Percentiles rank a stretch among this genome's conserved stretches.
Conservation (phyloP, 1,140 invertebrate species). For the Heliconius nattereri region DNA sequence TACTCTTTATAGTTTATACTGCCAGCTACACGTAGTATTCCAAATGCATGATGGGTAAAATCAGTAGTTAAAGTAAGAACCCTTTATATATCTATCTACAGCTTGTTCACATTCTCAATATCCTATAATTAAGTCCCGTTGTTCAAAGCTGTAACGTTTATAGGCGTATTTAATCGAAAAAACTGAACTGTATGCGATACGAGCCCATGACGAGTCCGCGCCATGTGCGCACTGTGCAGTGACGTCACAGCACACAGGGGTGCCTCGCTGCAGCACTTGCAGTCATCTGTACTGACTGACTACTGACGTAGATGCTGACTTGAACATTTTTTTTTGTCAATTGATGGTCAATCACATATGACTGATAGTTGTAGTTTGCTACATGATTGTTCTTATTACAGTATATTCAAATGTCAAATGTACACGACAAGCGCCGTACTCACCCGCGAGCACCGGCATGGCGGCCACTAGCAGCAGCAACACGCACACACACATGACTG, state of each 20-base stretch:
- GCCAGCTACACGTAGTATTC: no score
- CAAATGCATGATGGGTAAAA: no score
- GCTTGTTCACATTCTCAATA: neutral
- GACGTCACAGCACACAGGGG: constrained; percentile 17
- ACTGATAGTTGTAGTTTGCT: no score
- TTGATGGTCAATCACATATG: neutral
- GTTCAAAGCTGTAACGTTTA: neutral
- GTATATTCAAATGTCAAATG: no score
- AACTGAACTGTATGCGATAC: neutral
- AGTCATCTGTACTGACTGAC: neutral
- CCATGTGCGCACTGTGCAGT: constrained; percentile 25
- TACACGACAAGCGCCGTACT: neutral
- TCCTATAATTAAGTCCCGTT: neutral
- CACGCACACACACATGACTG: constrained; percentile 4
- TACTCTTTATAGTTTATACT: no score
- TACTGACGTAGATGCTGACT: neutral
- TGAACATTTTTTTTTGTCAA: neutral
- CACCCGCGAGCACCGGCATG: constrained; percentile 44
- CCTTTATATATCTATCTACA: neutral
- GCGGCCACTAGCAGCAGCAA: constrained; percentile 42
- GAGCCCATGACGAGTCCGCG: constrained; percentile 23
- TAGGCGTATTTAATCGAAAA: neutral
- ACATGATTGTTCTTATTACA: no score
- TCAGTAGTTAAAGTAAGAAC: no score
- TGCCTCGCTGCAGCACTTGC: neutral